Percentiles rank a stretch among this genome's conserved stretches.
phyloP scores from a whole-genome alignment of 2,113 vertebrate species.

The Sturnus vulgaris region DNA sequence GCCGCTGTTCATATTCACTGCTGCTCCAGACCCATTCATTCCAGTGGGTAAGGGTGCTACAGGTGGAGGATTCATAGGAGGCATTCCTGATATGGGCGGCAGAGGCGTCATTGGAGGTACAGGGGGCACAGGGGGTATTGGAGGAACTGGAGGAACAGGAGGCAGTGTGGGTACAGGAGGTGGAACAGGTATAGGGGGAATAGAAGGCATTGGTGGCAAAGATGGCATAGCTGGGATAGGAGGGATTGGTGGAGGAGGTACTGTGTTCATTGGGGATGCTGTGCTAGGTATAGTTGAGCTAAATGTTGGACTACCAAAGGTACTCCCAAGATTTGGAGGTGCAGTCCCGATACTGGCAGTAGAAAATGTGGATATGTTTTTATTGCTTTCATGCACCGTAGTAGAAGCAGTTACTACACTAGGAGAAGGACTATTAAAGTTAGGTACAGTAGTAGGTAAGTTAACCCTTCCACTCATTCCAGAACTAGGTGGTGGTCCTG shows the following conservation, averaged over 20 bases:
- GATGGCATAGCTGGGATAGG: conserved; percentile 89
- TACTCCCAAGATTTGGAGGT: conserved; percentile 86
- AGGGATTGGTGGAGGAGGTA: conserved; percentile 90
- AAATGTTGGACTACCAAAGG: conserved; percentile 88
- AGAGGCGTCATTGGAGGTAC: conserved; percentile 91
- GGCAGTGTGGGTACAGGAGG: conserved; percentile 90
- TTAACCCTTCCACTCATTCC: conserved; percentile 83
- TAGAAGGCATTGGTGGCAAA: conserved; percentile 90
- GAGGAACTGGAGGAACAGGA: conserved; percentile 86
- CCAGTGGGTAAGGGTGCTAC: conserved; percentile 84
- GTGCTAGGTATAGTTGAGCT: conserved; percentile 85
- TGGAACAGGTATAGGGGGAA: conserved; percentile 89
- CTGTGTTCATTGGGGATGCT: conserved; percentile 85
- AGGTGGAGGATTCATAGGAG: conserved; percentile 93
- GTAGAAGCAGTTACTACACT: conserved; percentile 83
- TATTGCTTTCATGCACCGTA: conserved; percentile 88
- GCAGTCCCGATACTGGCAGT: conserved; percentile 81
- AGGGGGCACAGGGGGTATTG: conserved; percentile 86
- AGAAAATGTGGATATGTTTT: conserved; percentile 83
- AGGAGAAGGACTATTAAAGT: conserved; percentile 83
- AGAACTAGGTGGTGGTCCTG: conserved; percentile 80
- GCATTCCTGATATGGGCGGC: conserved; percentile 86
- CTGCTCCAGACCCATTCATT: conserved; percentile 84
- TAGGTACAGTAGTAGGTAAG: conserved; percentile 84
- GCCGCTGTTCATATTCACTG: conserved; percentile 82